Base-by-base conservation (phyloP, 2,797 vertebrate genomes). In the Muscicapa comitata region DNA sequence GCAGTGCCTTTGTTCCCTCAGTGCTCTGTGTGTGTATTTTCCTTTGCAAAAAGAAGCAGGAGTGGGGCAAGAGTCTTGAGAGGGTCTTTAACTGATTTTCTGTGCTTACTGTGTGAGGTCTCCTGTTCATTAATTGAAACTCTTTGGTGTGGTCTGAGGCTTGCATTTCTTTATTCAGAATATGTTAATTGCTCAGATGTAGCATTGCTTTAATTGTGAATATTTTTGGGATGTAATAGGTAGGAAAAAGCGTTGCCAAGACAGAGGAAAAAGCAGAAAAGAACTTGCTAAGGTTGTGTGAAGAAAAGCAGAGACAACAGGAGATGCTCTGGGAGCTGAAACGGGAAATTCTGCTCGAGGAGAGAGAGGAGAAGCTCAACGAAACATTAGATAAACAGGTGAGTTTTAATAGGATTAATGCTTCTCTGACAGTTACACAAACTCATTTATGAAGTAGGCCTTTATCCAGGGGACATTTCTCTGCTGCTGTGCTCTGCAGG, bases 321-420 rank as follows among this genome's bases (percentile, higher is more conserved):
- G 74, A 94, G 21, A 95, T 97, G 59, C 95, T 98, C 17, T 86
- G 95, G 1, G 67, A 97, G 79, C 96, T 99, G 90, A 98, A 98
- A 86, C 95, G 88, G 6, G 93, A 95, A 48, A 96, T 97, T 55
- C 94, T 98, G 3, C 96, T 98, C 1, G 17, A 59, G 45, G 98
- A 98, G 89, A 98, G 96, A 72, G 96, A 98, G 20, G 92, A 86
- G 88, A 92, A 97, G 18, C 91, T 98, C 45, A 94, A 93, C 6
- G 96, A 97, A 10, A 14, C 93, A 2, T 96, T 99, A 43, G 97
- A 98, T 51, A 86, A 98, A 62, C 99, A 99, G 98, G 99, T 99
- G 37, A 26, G 82, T 18, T 67, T 84, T 53, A 7, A 38, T 28
- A 28, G 24, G 50, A 4, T 70, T 65, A 35, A 12, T 42, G 4